Conservation (phyloP, 2,797 vertebrate genomes). For the Macropus fuliginosus region DNA sequence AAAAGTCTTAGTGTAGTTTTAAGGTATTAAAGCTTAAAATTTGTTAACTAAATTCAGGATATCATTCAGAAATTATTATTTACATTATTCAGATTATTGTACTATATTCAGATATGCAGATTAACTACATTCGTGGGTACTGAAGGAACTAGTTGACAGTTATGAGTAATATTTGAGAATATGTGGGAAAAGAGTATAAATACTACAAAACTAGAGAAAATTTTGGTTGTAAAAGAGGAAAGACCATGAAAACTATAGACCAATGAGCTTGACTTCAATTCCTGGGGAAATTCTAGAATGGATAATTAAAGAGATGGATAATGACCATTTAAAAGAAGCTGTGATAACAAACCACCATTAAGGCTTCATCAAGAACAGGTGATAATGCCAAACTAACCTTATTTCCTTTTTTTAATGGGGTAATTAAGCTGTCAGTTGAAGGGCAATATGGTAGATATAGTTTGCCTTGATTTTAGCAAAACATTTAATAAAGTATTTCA, state of each 20-base stretch:
- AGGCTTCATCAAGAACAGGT: background rate
- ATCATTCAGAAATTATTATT: background rate
- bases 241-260: background rate
- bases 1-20: background rate
- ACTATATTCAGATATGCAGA: background rate
- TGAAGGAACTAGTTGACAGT: background rate
- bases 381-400: background rate
- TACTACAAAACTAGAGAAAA: background rate
- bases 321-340: background rate
- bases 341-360: background rate
- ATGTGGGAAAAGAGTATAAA: background rate
- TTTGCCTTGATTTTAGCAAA: background rate
- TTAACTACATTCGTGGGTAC: background rate
- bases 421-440: background rate
- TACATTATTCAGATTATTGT: background rate
- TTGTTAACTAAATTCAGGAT: background rate
- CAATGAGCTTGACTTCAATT: background rate
- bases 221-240: background rate
- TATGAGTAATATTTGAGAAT: background rate
- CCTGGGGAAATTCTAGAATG: background rate
- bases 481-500: background rate
- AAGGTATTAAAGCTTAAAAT: background rate
- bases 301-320: background rate
- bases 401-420: background rate
- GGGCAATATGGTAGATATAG: background rate